phyloP scores from a whole-genome alignment of 2,888 invertebrate genomes.

The Oscheius sp. region DNA sequence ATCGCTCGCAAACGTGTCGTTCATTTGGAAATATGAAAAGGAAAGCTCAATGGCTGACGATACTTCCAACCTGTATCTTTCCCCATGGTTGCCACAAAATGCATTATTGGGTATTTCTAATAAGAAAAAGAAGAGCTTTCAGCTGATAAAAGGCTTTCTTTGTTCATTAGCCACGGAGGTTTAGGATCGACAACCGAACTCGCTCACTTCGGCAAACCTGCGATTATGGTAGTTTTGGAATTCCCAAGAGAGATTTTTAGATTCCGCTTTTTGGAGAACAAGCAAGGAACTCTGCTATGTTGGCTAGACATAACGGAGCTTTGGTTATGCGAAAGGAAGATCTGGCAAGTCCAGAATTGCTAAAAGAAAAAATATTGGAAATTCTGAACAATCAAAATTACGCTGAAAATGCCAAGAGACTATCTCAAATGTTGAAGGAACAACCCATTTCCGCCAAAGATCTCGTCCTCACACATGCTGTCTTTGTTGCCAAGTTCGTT shows the following conservation, averaged over 20 bases:
- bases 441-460: neutral
- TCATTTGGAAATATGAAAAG: constrained; percentile 53
- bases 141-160: constrained; percentile 19
- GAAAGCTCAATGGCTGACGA: constrained; percentile 24
- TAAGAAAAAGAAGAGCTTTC: neutral
- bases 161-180: constrained; percentile 33
- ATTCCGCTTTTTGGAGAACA: constrained; percentile 44
- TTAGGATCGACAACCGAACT: constrained; percentile 27
- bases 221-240: constrained; percentile 18
- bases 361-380: constrained; percentile 25
- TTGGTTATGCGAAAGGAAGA: constrained; percentile 31
- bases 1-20: constrained; percentile 38
- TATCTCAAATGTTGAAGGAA: neutral
- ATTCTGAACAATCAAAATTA: constrained; percentile 19
- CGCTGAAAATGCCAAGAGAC: neutral
- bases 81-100: constrained; percentile 54
- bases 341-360: constrained; percentile 19
- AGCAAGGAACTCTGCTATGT: constrained; percentile 40
- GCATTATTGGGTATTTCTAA: constrained; percentile 36
- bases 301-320: constrained; percentile 38
- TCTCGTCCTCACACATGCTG: neutral
- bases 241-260: constrained; percentile 16
- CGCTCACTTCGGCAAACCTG: constrained; percentile 31
- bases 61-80: constrained; percentile 41
- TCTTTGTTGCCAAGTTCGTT: constrained; percentile 6